These are phyloP conservation scores for Mastomys coucha DNA, from an alignment of 2,113 vertebrate species.

Conservation along the genomic window DNA sequence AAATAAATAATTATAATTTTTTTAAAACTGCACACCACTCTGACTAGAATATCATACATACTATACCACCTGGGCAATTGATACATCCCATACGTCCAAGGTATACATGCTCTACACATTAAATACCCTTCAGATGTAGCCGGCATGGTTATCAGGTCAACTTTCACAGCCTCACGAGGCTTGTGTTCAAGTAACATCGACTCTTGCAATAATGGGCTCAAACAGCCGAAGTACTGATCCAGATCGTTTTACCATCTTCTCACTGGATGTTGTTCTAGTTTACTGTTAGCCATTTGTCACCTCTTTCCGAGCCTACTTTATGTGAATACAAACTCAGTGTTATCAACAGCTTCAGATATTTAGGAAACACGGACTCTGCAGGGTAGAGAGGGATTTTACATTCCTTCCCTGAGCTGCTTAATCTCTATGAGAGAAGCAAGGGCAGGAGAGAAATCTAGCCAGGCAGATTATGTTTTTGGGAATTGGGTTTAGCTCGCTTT, in stretches of 20 bases:
- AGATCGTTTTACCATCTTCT: neutral
- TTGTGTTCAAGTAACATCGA: neutral
- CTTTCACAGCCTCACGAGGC: neutral
- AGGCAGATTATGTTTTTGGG: neutral
- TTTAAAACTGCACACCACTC: neutral
- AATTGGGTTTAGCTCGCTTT: neutral
- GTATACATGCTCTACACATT: neutral
- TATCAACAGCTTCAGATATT: neutral
- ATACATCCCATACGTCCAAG: no score
- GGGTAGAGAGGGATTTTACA: rapidly evolving
- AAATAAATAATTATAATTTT: neutral
- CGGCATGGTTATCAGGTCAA: neutral
- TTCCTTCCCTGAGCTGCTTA: neutral
- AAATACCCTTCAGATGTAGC: no score
- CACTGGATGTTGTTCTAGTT: neutral
- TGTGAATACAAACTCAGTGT: neutral
- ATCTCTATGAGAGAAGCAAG: neutral
- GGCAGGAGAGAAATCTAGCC: neutral
- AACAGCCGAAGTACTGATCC: neutral
- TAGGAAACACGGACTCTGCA: neutral
- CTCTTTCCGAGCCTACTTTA: neutral
- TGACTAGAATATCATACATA: neutral
- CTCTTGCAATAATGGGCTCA: neutral
- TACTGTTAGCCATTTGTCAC: neutral
- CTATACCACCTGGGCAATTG: neutral